Evolutionary conservation across 2,797 vertebrate species (phyloP).

Genomic region (Meriones psammophilus): DNA sequence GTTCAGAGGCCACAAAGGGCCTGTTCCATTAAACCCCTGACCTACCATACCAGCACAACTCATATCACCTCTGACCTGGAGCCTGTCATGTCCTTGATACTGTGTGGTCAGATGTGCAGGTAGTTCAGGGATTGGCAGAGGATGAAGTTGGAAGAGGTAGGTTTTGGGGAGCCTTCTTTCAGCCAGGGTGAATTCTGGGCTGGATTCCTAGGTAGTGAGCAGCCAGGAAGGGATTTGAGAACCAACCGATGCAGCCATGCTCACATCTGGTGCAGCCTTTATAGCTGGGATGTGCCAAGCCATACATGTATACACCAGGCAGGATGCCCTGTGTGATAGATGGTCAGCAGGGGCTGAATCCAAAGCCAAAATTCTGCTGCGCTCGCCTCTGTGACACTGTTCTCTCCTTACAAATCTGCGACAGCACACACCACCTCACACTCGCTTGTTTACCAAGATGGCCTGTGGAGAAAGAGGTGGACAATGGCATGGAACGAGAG

Average conservation of each 20-base stretch:
- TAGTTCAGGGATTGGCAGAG: background rate
- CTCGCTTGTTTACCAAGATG: background rate
- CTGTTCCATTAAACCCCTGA: background rate
- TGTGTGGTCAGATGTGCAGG: background rate
- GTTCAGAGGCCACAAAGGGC: background rate
- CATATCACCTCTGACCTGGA: background rate
- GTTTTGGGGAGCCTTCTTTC: background rate
- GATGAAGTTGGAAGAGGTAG: background rate
- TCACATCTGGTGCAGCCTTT: background rate
- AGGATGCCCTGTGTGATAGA: background rate
- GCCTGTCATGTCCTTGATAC: background rate
- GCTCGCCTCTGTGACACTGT: rapidly evolving
- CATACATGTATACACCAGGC: rapidly evolving
- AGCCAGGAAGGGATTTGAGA: background rate
- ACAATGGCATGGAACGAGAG: background rate
- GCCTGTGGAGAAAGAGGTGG: background rate
- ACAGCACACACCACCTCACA: background rate
- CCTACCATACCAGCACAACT: background rate
- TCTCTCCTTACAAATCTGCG: background rate
- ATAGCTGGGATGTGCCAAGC: background rate
- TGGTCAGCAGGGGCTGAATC: background rate
- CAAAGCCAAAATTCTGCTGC: background rate
- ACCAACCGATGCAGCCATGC: background rate
- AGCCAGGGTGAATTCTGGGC: background rate
- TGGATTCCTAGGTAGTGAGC: background rate